Evolutionary conservation across 2,888 invertebrate genomes (phyloP), one percentile per base, ranked within the genome.

Genomic region (Torymus auratus): DNA sequence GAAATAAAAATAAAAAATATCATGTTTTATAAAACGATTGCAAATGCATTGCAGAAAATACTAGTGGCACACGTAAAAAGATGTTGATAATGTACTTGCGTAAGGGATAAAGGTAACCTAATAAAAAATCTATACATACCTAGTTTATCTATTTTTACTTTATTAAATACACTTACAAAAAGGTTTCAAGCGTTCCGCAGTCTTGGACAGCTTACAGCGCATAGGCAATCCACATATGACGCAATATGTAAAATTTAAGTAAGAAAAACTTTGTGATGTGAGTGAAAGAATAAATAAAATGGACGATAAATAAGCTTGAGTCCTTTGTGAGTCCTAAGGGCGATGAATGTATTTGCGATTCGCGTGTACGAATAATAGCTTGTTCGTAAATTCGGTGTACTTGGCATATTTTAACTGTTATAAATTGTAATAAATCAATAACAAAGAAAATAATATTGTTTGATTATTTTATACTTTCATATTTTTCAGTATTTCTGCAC

Each of bases 321-420:
- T 61, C 53, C 65, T 67, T 75, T 53, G 76, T 56, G 56, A 15
- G 61, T 72, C 55, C 55, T 64, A 75, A 75, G 77, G 53, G 68
- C 68, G 52, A 73, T 74, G 78, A 82, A 82, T 79, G 79, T 81
- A 82, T 77, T 80, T 82, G 69, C 73, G 77, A 82, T 81, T 70
- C 71, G 74, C 71, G 76, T 83, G 81, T 83, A 84, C 81, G 84
- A 83, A 85, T 85, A 82, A 82, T 58, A 62, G 77, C 69, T 85
- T 85, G 82, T 85, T 84, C 84, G 84, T 84, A 83, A 84, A 86
- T 84, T 84, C 84, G 82, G 84, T 85, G 85, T 87, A 86, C 84
- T 86, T 84, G 83, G 82, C 84, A 84, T 86, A 86, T 84, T 86
- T 85, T 86, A 86, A 87, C 80, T 86, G 85, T 86, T 87, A 86